Conservation (phyloP, 2,888 invertebrate species). For the Cephus spinipes region DNA sequence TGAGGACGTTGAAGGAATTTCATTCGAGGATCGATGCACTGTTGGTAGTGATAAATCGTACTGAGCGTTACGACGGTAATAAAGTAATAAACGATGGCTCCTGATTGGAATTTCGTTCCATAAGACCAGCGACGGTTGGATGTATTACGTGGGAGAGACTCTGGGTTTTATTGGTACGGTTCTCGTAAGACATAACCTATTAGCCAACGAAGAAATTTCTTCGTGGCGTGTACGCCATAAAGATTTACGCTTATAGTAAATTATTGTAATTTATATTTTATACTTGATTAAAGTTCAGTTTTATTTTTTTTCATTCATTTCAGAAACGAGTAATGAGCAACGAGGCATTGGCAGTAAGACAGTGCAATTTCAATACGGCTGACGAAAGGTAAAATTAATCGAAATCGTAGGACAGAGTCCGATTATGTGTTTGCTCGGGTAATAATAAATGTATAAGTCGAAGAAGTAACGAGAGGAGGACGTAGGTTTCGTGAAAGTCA, state of each 20-base stretch:
- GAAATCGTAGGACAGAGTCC: background rate
- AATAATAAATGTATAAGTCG: background rate
- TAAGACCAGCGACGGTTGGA: background rate
- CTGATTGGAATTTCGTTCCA: background rate
- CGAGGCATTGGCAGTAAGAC: background rate
- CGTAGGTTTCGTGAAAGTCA: slow-evolving; percentile 44
- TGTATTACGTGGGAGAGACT: background rate
- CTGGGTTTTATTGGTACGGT: background rate
- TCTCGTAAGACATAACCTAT: background rate
- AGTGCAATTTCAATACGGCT: background rate
- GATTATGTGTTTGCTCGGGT: background rate
- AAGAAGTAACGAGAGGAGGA: slow-evolving; percentile 30
- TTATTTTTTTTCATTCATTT: too few species aligned
- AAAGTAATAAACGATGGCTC: background rate
- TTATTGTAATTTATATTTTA: background rate
- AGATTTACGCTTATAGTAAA: background rate
- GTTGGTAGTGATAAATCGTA: background rate
- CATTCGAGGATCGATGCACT: background rate
- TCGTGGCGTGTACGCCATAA: background rate
- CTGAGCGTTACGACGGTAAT: background rate
- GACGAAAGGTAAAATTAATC: background rate
- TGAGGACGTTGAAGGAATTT: background rate
- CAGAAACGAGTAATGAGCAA: background rate
- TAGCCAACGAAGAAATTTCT: background rate
- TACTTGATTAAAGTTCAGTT: background rate